Conservation (phyloP, 2,113 vertebrate genomes). For the Sclerurus mexicanus region DNA sequence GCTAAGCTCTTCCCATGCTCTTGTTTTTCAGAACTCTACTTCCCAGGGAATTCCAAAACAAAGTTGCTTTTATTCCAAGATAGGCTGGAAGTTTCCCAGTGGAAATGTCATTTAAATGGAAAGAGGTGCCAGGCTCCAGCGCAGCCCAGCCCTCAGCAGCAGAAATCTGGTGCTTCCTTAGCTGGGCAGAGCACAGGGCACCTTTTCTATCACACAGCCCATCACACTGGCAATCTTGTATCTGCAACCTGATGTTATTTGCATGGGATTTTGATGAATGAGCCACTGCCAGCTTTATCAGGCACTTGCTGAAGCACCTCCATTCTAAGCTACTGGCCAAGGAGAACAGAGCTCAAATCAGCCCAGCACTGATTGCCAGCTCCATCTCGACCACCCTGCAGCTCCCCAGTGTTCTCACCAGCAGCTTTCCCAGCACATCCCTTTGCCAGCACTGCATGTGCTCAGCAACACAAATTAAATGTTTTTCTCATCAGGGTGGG, state of each 20-base stretch:
- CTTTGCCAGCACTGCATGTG: not conserved
- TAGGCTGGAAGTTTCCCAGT: not conserved
- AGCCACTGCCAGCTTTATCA: not conserved
- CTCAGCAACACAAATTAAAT: not conserved
- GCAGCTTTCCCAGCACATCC: not conserved
- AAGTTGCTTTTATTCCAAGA: not conserved
- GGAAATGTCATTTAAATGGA: not conserved
- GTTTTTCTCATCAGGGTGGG: not conserved
- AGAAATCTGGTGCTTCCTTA: not conserved
- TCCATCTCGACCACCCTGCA: not conserved
- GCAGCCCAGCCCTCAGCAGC: not conserved
- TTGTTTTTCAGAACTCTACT: not conserved
- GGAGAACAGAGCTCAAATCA: not conserved
- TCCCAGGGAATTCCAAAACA: not conserved
- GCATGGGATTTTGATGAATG: not conserved
- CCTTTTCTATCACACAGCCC: not conserved
- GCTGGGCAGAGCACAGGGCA: not conserved
- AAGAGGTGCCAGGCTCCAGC: not conserved
- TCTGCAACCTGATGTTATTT: not conserved
- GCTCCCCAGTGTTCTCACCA: not conserved
- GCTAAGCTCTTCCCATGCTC: not conserved
- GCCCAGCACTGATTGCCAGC: rapidly evolving
- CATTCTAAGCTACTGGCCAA: not conserved
- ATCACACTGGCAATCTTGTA: not conserved
- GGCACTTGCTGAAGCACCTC: not conserved